A percentile compares a stretch with the other conserved stretches of the same genome.
Conservation (phyloP, 2,113 vertebrate species). For the Rhinolophus sinicus region DNA sequence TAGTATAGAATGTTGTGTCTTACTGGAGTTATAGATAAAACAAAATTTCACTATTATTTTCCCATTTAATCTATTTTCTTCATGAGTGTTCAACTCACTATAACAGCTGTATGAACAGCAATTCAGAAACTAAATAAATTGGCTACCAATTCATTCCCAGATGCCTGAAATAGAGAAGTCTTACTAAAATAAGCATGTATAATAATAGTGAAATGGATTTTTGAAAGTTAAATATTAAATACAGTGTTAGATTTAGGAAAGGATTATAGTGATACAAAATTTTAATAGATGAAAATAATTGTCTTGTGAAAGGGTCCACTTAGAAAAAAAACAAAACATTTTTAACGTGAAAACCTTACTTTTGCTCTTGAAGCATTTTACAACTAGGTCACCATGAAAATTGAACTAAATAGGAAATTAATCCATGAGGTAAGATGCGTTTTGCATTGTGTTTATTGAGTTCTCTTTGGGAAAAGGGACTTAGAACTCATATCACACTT, state of each 20-base stretch:
- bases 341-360: slow-evolving; percentile 3
- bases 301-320: neutral
- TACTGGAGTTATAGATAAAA: slow-evolving; percentile 9
- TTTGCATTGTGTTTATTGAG: neutral
- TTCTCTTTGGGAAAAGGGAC: neutral
- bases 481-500: neutral
- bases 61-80: slow-evolving; percentile 17
- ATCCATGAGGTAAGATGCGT: neutral
- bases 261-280: neutral
- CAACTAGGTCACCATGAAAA: slow-evolving; percentile 5
- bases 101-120: neutral
- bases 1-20: slow-evolving; percentile 1
- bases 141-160: neutral
- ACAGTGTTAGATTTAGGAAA: slow-evolving; percentile 5
- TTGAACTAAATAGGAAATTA: neutral
- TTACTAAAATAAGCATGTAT: neutral
- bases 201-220: neutral
- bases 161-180: neutral
- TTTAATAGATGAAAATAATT: neutral
- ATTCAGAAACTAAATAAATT: slow-evolving; percentile 35
- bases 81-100: neutral
- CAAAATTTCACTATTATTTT: slow-evolving; percentile 51
- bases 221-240: slow-evolving; percentile 17
- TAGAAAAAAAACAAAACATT: neutral
- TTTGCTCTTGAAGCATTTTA: slow-evolving; percentile 29